Conservation (phyloP, 2,797 vertebrate species). For the Poecilia picta region DNA sequence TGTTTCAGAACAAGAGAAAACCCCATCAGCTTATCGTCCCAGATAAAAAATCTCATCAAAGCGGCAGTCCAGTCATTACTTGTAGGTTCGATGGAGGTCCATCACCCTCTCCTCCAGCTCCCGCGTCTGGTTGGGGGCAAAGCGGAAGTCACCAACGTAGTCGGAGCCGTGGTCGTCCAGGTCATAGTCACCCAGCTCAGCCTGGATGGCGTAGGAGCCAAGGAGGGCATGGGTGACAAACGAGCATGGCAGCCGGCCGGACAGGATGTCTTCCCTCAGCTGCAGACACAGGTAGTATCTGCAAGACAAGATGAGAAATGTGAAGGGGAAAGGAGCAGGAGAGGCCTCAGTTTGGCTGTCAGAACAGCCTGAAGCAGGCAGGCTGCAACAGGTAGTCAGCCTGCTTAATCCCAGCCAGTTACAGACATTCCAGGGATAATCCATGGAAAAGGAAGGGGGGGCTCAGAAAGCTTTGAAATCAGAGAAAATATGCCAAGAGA, state of each 20-base stretch:
- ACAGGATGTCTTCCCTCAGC: conserved; percentile 96
- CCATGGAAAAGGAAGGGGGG: conserved; percentile 37
- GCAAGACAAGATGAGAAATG: conserved; percentile 50
- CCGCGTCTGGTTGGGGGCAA: conserved; percentile 94
- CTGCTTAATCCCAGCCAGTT: conserved; percentile 62
- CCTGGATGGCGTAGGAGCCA: conserved; percentile 95
- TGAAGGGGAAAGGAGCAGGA: conserved; percentile 16
- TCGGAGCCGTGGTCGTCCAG: conserved; percentile 90
- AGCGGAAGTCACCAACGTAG: conserved; percentile 92
- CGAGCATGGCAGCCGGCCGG: conserved; percentile 94
- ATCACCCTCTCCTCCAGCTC: conserved; percentile 97
- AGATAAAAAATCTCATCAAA: conserved; percentile 21
- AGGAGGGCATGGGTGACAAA: conserved; percentile 97
- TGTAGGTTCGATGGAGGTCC: conserved; percentile 96
- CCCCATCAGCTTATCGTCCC: conserved; percentile 18
- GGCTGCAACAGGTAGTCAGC: conserved; percentile 58
- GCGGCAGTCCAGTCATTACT: conserved; percentile 76
- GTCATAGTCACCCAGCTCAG: conserved; percentile 94
- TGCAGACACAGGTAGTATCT: conserved; percentile 99
- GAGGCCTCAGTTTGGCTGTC: conserved; percentile 40
- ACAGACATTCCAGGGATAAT: conserved; percentile 66
- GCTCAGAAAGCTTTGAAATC: conserved; percentile 56
- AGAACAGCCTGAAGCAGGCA: conserved; percentile 50
- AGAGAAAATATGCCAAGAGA: conserved; percentile 37
- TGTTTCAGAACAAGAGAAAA: conserved; percentile 18